Base-by-base conservation (phyloP, 2,888 invertebrate genomes). In the Lepidocyrtoides sp. region DNA sequence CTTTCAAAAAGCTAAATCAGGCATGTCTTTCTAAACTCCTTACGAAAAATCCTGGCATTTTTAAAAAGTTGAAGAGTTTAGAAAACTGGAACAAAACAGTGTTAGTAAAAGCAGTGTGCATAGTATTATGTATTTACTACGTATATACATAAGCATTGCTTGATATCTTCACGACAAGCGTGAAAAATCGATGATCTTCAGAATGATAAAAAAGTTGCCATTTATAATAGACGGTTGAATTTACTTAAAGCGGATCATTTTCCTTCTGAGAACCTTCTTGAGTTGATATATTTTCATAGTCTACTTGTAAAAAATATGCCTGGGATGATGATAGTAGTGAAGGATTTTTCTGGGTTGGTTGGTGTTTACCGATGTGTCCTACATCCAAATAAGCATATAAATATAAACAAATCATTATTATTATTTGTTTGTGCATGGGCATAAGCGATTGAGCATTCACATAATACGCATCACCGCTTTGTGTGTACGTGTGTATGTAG, bases 1-100 rank as follows among this genome's bases (percentile, higher is more conserved):
- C 2, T 26, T 29, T 7, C 63, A n/a, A 14, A 14, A 17, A 44
- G 72, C 12, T 72, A 20, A 72, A 72, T 72, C 72, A 72, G 23
- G 23, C 72, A 10, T 44, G 32, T 66, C 36, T 36, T 41, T 29
- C 29, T 32, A 14, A 66, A 69, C 32, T 17, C 5, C 41, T 41
- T 2, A 8, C 69, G n/a, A 72, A 72, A 72, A 72, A 41, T 29
- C 20, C 29, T 63, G 12, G n/a, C 66, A 32, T n/a, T 32, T 12
- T 66, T 14, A 14, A 17, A n/a, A 36, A 32, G 32, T 12, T 41
- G 20, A 10, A 41, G 26, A 41, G 17, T 72, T 36, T 36, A 72
- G n/a, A 41, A 72, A 72, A 72, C 69, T 72, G 69, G 69, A 72
- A 23, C 69, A 72, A 72, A 72, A 72, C 20, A 72, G 36, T 36